These are phyloP conservation scores for Pandemis heparana DNA, from an alignment of 2,888 invertebrate species.

Conservation along the genomic window DNA sequence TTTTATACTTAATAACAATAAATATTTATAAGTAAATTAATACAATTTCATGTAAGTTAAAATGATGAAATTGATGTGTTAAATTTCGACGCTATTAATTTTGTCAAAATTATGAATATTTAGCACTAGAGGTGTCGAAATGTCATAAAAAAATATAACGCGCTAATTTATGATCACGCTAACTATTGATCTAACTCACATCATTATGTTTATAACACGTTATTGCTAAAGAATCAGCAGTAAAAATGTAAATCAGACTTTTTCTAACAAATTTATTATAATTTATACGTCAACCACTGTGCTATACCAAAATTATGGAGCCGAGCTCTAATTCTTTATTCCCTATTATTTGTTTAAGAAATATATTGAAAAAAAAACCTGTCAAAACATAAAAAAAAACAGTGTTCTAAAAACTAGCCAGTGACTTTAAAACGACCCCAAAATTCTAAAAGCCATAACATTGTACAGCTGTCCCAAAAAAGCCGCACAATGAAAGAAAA, in stretches of 20 bases:
- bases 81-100: slow-evolving; percentile 8
- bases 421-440: background rate
- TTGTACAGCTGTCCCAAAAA: slow-evolving; percentile 67
- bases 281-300: background rate
- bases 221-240: slow-evolving; percentile 8
- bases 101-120: slow-evolving; percentile 4
- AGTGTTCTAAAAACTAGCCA: background rate
- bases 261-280: background rate
- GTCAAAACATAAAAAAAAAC: too few relatives aligned
- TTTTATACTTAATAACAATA: too few relatives aligned
- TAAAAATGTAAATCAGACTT: slow-evolving; percentile 1
- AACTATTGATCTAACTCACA: slow-evolving; percentile 9
- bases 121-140: slow-evolving; percentile 13
- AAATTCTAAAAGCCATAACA: slow-evolving; percentile 18
- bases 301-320: background rate
- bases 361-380: background rate
- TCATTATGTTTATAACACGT: slow-evolving; percentile 5
- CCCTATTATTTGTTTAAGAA: background rate
- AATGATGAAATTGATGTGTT: background rate
- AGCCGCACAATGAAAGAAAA: slow-evolving; percentile 33
- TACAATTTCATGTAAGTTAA: background rate
- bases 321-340: background rate
- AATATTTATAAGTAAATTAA: background rate
- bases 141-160: background rate
- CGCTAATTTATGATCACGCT: slow-evolving; percentile 10